Evolutionary conservation across 2,797 vertebrate genomes (phyloP).

Genomic region (Amblyraja radiata): DNA sequence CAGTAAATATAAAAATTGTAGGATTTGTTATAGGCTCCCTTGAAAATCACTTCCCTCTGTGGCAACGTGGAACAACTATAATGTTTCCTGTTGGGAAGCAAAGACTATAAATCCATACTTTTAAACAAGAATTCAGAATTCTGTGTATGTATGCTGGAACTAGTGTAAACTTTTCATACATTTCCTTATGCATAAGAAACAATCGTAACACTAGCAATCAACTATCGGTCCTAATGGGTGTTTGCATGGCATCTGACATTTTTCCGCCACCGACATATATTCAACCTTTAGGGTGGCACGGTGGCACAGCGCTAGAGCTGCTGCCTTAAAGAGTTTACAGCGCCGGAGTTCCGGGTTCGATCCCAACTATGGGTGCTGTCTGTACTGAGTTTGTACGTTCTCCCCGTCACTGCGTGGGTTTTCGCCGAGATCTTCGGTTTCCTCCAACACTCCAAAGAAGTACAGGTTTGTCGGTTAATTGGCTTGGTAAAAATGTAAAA

Average conservation of each 20-base stretch:
- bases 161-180: background rate
- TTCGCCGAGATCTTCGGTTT: background rate
- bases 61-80: background rate
- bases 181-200: background rate
- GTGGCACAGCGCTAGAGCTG: too few relatives aligned
- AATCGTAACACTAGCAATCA: background rate
- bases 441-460: background rate
- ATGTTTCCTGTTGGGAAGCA: background rate
- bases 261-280: too few relatives aligned
- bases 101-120: background rate
- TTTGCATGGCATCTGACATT: background rate
- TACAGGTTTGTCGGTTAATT: too few relatives aligned
- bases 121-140: background rate
- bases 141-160: background rate
- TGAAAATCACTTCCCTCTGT: constrained; percentile 7
- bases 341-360: too few relatives aligned
- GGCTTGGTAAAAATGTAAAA: too few relatives aligned
- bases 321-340: too few relatives aligned
- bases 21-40: background rate
- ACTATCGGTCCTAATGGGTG: background rate
- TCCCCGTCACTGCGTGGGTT: too few relatives aligned
- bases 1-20: constrained; percentile 14
- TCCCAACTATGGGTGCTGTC: too few relatives aligned
- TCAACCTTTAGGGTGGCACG: too few relatives aligned
- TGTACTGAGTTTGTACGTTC: too few relatives aligned